Base-by-base conservation (phyloP, 35 echinoderm and acorn worm species). In the Heliocidaris erythrogramma region DNA sequence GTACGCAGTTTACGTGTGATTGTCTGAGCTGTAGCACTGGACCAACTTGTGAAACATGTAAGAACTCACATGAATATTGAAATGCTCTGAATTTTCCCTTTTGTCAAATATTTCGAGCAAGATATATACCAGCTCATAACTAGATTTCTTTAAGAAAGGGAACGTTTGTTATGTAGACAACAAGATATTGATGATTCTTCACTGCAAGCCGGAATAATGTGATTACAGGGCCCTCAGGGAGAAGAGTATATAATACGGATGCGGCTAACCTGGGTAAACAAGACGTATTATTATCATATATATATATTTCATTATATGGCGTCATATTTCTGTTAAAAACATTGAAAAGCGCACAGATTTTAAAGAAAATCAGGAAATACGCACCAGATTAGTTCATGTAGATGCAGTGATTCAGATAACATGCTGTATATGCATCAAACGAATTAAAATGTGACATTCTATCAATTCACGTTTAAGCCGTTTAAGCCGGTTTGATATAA, bases 21-120 rank as follows among this genome's bases (percentile, higher is more conserved):
- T 98, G 97, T 86, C 85, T 49, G 30, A 94, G 97, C 9, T 98
- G 97, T 30, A 97, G 95, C 90, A 88, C 97, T 59, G 97, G 97
- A n/a, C 49, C 84, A 11, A 85, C 49, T 1, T 98, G 97, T 94
- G 60, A 95, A 89, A 94, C 93, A 90, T 86, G 97, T 98, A 94
- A 94, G 95, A 94, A 60, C 1, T 11, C 24, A 14, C 9, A 48
- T 42, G 5, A 9, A 14, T 0, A 88, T 11, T 0, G 3, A 14
- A 42, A 35, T 5, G 9, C 42, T 4, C 86, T 10, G 30, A 31
- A 7, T 88, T 8, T 42, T 88, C 31, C 17, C 11, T 13, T 88
- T 35, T 31, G n/a, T 42, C 0, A 1, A 42, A 0, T 42, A 42
- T 42, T 42, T 42, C 35, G 35, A 42, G 35, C 35, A 42, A 42